A percentile compares a stretch with the other conserved stretches of the same genome.
Evolutionary conservation across 2,113 vertebrate genomes (phyloP).

Genomic region (Bubalus kerabau): DNA sequence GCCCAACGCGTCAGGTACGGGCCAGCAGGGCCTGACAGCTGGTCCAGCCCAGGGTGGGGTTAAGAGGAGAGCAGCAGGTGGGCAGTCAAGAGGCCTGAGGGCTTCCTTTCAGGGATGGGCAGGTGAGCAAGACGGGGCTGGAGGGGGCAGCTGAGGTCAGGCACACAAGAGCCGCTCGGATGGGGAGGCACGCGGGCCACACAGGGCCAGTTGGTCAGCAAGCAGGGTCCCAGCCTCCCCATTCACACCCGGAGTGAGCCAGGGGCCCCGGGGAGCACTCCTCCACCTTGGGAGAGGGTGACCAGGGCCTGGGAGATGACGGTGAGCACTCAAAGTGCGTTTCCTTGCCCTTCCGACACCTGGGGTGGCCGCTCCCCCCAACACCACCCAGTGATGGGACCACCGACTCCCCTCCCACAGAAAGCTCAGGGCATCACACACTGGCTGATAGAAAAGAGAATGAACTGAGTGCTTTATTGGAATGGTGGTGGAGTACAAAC

Average conservation of each 20-base stretch:
- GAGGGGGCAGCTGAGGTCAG: background rate
- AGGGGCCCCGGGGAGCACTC: background rate
- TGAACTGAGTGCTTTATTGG: conserved; percentile 78
- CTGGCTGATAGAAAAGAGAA: conserved; percentile 71
- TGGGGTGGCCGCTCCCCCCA: background rate
- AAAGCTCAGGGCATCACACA: conserved; percentile 2
- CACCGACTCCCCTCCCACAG: background rate
- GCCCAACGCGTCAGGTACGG: accelerated
- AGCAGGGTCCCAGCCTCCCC: background rate
- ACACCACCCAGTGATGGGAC: accelerated
- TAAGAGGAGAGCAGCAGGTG: accelerated
- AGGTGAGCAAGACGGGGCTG: background rate
- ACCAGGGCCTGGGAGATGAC: background rate
- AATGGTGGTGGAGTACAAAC: conserved; percentile 45
- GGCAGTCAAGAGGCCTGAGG: background rate
- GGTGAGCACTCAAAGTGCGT: background rate
- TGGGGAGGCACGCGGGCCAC: accelerated
- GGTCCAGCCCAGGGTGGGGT: background rate
- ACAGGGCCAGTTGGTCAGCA: background rate
- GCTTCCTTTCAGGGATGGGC: background rate
- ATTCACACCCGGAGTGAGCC: background rate
- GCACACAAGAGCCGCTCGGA: background rate
- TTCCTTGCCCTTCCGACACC: background rate
- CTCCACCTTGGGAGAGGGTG: background rate
- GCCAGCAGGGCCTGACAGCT: background rate